A percentile compares a stretch with the other conserved stretches of the same genome.
These are phyloP conservation scores for Chrysemys picta DNA, from an alignment of 2,113 vertebrate genomes.

Conservation along the genomic window DNA sequence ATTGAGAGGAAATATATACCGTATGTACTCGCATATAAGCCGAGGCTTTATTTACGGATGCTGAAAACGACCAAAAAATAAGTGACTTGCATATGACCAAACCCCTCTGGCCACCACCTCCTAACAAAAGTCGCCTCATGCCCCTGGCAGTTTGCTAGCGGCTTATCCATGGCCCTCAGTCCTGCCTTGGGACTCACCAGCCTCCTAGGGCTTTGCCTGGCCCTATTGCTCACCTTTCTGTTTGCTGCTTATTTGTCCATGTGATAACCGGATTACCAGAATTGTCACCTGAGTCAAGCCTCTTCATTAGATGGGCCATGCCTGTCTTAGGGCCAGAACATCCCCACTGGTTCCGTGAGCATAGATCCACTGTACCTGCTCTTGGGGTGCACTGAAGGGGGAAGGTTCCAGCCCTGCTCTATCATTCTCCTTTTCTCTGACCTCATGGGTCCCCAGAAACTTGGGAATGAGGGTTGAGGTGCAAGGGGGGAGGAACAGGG, in stretches of 20 bases:
- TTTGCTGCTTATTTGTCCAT: background rate
- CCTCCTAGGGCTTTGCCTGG: fast-evolving
- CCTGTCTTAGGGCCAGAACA: background rate
- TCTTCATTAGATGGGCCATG: background rate
- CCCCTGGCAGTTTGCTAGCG: background rate
- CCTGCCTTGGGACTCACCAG: background rate
- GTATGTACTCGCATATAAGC: fast-evolving
- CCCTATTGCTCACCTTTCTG: background rate
- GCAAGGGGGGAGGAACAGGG: background rate
- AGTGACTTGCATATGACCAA: background rate
- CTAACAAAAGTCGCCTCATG: fast-evolving
- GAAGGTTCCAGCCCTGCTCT: fast-evolving
- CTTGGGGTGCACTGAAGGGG: background rate
- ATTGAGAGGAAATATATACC: background rate
- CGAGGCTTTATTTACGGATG: background rate
- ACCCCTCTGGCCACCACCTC: background rate
- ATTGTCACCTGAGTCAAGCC: background rate
- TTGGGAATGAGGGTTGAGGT: background rate
- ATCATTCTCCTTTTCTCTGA: background rate
- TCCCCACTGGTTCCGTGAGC: background rate
- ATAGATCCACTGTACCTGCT: background rate
- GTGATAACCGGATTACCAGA: background rate
- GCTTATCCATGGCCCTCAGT: background rate
- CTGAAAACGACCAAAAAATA: background rate
- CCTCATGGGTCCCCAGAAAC: background rate